phyloP scores from a whole-genome alignment of 2,797 vertebrate genomes.

The Typhlichthys subterraneus region DNA sequence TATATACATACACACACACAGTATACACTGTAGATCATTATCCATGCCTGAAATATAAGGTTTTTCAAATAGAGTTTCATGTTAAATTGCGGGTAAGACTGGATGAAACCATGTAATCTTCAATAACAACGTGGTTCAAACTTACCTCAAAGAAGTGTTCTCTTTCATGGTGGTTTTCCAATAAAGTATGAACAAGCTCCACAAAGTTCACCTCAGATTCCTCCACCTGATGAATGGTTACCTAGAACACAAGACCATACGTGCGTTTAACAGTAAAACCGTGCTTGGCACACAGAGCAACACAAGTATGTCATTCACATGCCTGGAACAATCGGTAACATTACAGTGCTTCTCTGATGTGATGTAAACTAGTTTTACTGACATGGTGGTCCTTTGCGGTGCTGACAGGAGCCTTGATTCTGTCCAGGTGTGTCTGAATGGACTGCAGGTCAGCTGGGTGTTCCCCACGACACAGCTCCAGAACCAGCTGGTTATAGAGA shows the following conservation, averaged over 20 bases:
- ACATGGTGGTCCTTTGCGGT: slow-evolving; percentile 70
- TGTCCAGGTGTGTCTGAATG: slow-evolving; percentile 74
- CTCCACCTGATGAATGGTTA: slow-evolving; percentile 72
- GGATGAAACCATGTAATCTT: too few relatives aligned
- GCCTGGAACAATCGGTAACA: background rate
- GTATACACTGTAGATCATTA: too few relatives aligned
- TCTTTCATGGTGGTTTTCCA: slow-evolving; percentile 66
- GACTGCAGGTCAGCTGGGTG: slow-evolving; percentile 60
- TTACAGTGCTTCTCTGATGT: background rate
- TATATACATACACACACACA: too few relatives aligned
- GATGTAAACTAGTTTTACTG: slow-evolving; percentile 12
- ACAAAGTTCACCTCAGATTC: slow-evolving; percentile 76
- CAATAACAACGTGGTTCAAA: too few relatives aligned
- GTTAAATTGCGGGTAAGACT: too few relatives aligned
- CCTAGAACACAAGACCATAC: slow-evolving; percentile 34
- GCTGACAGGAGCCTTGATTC: slow-evolving; percentile 71
- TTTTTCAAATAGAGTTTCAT: too few relatives aligned
- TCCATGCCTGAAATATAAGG: too few relatives aligned
- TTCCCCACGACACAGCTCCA: slow-evolving; percentile 73
- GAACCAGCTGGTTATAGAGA: slow-evolving; percentile 59
- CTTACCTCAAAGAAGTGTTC: slow-evolving; percentile 75
- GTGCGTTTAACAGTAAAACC: too few relatives aligned
- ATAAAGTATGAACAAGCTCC: slow-evolving; percentile 70
- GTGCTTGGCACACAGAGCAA: too few relatives aligned
- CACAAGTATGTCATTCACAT: background rate